Conservation (phyloP, 2,888 invertebrate genomes). For the Plutella xylostella region DNA sequence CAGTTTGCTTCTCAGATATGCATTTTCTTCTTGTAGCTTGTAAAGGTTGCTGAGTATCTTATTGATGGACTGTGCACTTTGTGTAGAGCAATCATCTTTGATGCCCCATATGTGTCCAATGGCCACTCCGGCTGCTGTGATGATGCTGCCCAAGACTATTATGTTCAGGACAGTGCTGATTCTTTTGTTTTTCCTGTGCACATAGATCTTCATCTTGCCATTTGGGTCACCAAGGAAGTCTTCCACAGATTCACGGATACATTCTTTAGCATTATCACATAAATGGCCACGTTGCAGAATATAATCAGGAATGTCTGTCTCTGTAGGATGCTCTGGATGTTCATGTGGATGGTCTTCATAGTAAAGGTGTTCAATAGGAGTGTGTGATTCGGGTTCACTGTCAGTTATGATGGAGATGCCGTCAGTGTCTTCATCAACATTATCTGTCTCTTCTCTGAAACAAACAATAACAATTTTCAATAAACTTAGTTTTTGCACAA, state of each 20-base stretch:
- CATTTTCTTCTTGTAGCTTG: slow-evolving; percentile 62
- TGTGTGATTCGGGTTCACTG: slow-evolving; percentile 47
- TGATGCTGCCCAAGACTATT: slow-evolving; percentile 58
- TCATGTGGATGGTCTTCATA: slow-evolving; percentile 23
- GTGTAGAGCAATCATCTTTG: slow-evolving; percentile 48
- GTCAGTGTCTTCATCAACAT: slow-evolving; percentile 64
- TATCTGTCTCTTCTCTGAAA: slow-evolving; percentile 33
- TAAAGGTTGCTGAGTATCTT: slow-evolving; percentile 60
- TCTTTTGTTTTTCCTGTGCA: slow-evolving; percentile 57
- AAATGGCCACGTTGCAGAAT: slow-evolving; percentile 26
- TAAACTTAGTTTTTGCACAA: no score
- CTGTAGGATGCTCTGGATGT: slow-evolving; percentile 30
- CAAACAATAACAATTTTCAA: slow-evolving; percentile 5
- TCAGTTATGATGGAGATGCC: slow-evolving; percentile 64
- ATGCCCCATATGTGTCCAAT: slow-evolving; percentile 66
- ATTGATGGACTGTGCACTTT: slow-evolving; percentile 48
- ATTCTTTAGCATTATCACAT: slow-evolving; percentile 23
- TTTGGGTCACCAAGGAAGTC: slow-evolving; percentile 40
- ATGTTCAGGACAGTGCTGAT: slow-evolving; percentile 58
- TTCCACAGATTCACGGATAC: slow-evolving; percentile 16
- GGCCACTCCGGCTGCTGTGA: slow-evolving; percentile 60
- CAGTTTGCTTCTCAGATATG: slow-evolving; percentile 47
- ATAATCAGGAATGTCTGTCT: slow-evolving; percentile 25
- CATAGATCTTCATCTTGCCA: slow-evolving; percentile 56
- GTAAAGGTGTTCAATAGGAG: slow-evolving; percentile 30